Evolutionary conservation across 2,888 invertebrate genomes (phyloP), one percentile per base, ranked within the genome.

Genomic region (Pelosia muscerda): DNA sequence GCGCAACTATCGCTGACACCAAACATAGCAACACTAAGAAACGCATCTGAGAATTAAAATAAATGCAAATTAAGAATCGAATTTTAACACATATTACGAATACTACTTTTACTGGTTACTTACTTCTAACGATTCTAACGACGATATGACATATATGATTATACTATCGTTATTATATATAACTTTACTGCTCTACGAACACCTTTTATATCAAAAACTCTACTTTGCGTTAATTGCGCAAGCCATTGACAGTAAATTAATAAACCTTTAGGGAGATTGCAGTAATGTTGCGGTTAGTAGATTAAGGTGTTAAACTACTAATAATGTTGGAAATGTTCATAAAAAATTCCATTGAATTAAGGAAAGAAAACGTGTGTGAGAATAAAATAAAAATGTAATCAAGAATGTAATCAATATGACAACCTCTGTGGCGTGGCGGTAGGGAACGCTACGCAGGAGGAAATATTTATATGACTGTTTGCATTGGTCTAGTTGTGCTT

Each of bases 11-110:
- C 56, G 79, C 72, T 6, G 83, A 81, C 13, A 85, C 67, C 55
- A 91, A 73, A 73, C 84, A 88, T 10, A 91, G 49, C 19, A 86
- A 62, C 15, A 77, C 81, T 49, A 87, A 19, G 0, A 78, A 38
- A 68, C 81, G 73, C 90, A 90, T 90, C 90, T 90, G 79, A 38
- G 84, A 86, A 61, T 69, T 72, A 58, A 22, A 26, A 23, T 6
- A 25, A 9, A 31, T 26, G 5, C 19, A 42, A 22, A 23, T 23
- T 31, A 1, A 15, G 13, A 13, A 58, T 22, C 31, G 11, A n/a
- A 58, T 58, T 38, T 2, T 11, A 1, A 11, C 3, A 11, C 1
- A 34, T 11, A 34, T 31, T 31, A 31, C 10, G 19, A n/a, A 10
- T 57, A 56, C 28, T n/a, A 19, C 31, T 23, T 31, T 10, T 8